Base-by-base conservation (phyloP, 2,888 invertebrate species). In the Synergus japonicus region DNA sequence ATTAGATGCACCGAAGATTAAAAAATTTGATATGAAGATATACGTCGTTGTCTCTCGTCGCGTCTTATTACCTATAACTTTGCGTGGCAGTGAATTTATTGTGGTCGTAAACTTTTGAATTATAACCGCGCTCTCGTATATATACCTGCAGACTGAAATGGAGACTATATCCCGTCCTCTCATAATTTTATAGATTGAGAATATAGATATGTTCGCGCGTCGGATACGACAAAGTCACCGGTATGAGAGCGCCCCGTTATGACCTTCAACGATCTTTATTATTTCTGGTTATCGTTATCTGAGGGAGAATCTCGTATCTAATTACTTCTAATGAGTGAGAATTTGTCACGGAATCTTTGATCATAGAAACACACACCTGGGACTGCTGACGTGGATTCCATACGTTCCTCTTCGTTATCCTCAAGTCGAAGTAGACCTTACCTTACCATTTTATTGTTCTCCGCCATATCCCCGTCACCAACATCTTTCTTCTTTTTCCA, bases 51-150 rank as follows among this genome's bases (percentile, higher is more conserved):
- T 79, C 67, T 83, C 76, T 76, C 82, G 69, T 76, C 76, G 76
- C 46, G 76, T 83, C 82, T 83, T 82, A 83, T 83, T 81, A 83
- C 83, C 83, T 83, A 84, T 84, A 86, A 82, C 83, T 84, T 84
- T 78, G 82, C 81, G 83, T 83, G 78, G 82, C 83, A 82, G 65
- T 84, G 81, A 85, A 86, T 87, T 87, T 87, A 87, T 87, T 85
- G 86, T 76, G 83, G 85, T 86, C 87, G 86, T 87, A 87, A 87
- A 87, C 86, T 87, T 87, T 87, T 86, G 86, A 87, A 84, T 85
- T 87, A 87, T 86, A 82, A 82, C 85, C 82, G 79, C 82, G 80
- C 81, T 83, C 65, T 77, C 78, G 79, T 81, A 82, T 83, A 82
- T 76, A 78, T 78, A 81, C 79, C 54, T 63, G 83, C 66, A 82